These are phyloP conservation scores for Ctenosaura bakeri DNA, from an alignment of 2,797 vertebrate genomes.

Conservation along the genomic window DNA sequence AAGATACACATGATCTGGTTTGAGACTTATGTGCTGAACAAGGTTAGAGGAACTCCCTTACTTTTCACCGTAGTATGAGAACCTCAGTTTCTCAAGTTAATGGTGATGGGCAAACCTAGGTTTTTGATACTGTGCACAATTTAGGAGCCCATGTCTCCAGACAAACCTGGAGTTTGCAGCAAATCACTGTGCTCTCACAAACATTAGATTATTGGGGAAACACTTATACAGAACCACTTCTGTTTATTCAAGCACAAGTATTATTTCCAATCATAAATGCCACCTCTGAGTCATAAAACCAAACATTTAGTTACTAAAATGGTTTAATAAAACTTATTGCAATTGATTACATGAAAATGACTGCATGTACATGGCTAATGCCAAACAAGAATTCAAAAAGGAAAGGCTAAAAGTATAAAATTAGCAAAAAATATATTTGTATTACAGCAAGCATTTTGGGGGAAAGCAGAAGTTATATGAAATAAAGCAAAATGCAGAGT, in stretches of 20 bases:
- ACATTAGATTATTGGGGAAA: background rate
- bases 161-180: background rate
- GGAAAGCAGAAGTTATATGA: background rate
- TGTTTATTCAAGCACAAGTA: background rate
- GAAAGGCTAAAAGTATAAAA: too few species aligned
- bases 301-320: background rate
- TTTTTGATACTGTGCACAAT: background rate
- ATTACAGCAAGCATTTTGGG: background rate
- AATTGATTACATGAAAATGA: too few species aligned
- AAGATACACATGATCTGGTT: conserved; percentile 44
- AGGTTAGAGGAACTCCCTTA: conserved; percentile 67
- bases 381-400: too few species aligned
- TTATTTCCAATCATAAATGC: background rate
- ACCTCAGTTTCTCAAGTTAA: background rate
- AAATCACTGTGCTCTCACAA: background rate
- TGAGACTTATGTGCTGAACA: conserved; percentile 69
- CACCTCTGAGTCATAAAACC: background rate
- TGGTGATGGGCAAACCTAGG: background rate
- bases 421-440: too few species aligned
- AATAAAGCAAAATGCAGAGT: background rate
- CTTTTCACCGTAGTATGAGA: background rate
- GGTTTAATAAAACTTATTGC: too few species aligned
- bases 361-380: too few species aligned
- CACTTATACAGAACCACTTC: background rate
- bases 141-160: background rate